Evolutionary conservation across 2,113 vertebrate species (phyloP).

Genomic region (Panthera tigris): DNA sequence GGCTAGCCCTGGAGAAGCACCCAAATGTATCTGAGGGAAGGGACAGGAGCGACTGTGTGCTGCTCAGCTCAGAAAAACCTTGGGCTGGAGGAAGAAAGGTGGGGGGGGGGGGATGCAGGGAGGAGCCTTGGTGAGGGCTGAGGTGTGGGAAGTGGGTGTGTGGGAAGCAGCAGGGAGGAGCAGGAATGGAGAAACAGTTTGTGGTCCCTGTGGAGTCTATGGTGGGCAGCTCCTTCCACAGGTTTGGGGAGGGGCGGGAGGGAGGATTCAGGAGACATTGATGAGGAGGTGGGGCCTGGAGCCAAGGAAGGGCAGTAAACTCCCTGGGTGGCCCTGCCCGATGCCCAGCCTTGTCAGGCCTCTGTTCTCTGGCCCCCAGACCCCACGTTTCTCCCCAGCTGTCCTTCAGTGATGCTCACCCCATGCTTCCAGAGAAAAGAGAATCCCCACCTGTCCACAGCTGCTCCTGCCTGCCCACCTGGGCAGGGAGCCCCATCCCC

Average conservation of each 20-base stretch:
- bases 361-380: not conserved
- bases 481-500: not conserved
- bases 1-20: not conserved
- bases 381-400: not conserved
- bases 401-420: not conserved
- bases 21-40: not conserved
- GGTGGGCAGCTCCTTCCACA: not conserved
- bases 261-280: not conserved
- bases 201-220: not conserved
- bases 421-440: not conserved
- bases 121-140: not conserved
- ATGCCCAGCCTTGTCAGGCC: not conserved
- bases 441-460: not conserved
- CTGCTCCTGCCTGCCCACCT: not conserved
- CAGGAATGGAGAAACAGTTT: not conserved
- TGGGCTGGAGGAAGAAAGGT: not conserved
- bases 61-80: not conserved
- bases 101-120: not conserved
- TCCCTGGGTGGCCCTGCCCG: not conserved
- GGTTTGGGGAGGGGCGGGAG: not conserved
- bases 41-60: not conserved
- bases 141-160: not conserved
- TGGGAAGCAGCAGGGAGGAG: not conserved
- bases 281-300: not conserved
- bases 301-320: not conserved